A percentile compares a stretch with the other conserved stretches of the same genome.
Conservation (phyloP, 2,888 invertebrate species). For the Tanytarsus gracilentus region DNA sequence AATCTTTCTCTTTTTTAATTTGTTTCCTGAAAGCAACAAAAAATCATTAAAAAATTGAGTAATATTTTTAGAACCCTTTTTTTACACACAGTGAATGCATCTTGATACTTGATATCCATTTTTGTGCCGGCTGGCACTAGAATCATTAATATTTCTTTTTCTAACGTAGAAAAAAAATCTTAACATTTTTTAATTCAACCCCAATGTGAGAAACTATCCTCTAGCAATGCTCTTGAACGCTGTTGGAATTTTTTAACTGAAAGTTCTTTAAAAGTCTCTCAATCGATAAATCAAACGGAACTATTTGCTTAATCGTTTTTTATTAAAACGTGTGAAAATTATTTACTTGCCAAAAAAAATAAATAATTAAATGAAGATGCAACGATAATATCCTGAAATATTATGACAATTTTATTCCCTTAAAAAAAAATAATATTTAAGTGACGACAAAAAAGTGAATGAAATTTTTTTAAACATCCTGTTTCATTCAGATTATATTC, state of each 20-base stretch:
- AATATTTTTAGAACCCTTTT: slow-evolving; percentile 22
- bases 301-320: background rate
- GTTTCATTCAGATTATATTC: no score
- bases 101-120: slow-evolving; percentile 27
- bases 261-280: background rate
- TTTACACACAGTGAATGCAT: background rate
- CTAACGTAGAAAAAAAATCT: background rate
- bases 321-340: background rate
- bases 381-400: background rate
- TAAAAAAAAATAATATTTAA: background rate
- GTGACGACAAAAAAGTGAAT: background rate
- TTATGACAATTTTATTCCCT: slow-evolving; percentile 1
- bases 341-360: background rate
- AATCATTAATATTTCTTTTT: slow-evolving; percentile 22
- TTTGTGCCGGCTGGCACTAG: slow-evolving; percentile 4
- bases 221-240: background rate
- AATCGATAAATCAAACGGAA: background rate
- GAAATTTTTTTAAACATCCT: no score
- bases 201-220: no score
- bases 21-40: slow-evolving; percentile 21
- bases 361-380: slow-evolving; percentile 8
- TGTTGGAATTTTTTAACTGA: background rate
- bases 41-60: slow-evolving; percentile 27
- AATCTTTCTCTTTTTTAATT: background rate
- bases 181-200: slow-evolving; percentile 10